Evolutionary conservation across 2,797 vertebrate species (phyloP).

Genomic region (Microtus agrestis): DNA sequence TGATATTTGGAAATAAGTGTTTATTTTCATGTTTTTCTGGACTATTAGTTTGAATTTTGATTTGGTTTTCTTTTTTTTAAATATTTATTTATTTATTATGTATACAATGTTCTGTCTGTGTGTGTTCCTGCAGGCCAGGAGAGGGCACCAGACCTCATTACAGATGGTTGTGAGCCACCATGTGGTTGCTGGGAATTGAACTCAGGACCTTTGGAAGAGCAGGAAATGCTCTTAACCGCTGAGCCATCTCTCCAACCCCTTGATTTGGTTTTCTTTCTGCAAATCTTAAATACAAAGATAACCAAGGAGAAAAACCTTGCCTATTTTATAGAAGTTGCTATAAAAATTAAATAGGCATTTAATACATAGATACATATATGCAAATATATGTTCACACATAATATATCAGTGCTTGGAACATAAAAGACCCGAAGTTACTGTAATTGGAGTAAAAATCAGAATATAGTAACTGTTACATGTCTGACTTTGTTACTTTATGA

Average conservation of each 20-base stretch:
- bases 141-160: too few relatives aligned
- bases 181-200: too few relatives aligned
- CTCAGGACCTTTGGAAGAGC: too few relatives aligned
- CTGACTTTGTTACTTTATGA: neutral
- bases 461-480: neutral
- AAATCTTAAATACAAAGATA: neutral
- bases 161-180: too few relatives aligned
- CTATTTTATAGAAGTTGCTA: neutral
- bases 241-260: too few relatives aligned
- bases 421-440: neutral
- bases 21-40: neutral
- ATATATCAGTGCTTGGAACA: neutral
- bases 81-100: too few relatives aligned
- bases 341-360: neutral
- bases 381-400: neutral
- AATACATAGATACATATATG: neutral
- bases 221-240: too few relatives aligned
- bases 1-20: neutral
- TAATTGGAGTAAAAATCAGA: neutral
- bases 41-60: neutral
- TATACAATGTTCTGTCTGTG: too few relatives aligned
- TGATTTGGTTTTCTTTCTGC: neutral
- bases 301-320: neutral
- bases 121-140: too few relatives aligned
- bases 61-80: neutral